Conservation (phyloP, 2,113 vertebrate species). For the Epinephelus moara region DNA sequence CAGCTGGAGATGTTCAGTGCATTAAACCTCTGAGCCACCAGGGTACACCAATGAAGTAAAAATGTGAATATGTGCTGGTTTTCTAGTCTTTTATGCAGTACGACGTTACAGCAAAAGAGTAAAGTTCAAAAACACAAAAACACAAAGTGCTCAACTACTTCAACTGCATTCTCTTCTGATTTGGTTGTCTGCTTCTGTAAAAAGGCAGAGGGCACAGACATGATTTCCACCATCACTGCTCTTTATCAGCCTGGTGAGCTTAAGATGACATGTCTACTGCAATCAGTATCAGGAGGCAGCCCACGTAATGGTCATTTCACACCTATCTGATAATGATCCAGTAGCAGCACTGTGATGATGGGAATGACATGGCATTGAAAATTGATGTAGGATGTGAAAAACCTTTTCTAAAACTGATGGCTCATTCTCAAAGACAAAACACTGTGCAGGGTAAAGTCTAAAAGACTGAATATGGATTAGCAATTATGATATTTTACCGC, state of each 20-base stretch:
- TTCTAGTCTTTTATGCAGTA: neutral
- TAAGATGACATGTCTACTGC: constrained; percentile 35
- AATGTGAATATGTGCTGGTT: no score
- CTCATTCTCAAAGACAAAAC: constrained; percentile 27
- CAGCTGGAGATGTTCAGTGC: neutral
- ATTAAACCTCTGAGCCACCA: neutral
- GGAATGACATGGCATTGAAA: constrained; percentile 51
- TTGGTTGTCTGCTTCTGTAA: neutral
- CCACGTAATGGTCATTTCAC: constrained; percentile 66
- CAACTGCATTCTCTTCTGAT: neutral
- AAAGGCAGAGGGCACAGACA: neutral
- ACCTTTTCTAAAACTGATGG: constrained; percentile 28
- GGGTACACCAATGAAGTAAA: no score
- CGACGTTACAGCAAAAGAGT: neutral
- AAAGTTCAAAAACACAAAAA: constrained; percentile 11
- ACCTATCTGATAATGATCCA: constrained; percentile 68
- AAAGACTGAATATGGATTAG: neutral
- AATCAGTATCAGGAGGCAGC: constrained; percentile 59
- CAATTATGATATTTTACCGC: neutral
- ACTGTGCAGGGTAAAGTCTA: neutral
- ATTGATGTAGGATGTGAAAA: constrained; percentile 63
- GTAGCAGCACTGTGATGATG: constrained; percentile 56
- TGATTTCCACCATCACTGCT: constrained; percentile 35
- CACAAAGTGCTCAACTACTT: neutral
- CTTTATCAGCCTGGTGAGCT: constrained; percentile 35